Evolutionary conservation across 2,113 vertebrate species (phyloP), one percentile per base, ranked within the genome.

Genomic region (Cheilinus undulatus): DNA sequence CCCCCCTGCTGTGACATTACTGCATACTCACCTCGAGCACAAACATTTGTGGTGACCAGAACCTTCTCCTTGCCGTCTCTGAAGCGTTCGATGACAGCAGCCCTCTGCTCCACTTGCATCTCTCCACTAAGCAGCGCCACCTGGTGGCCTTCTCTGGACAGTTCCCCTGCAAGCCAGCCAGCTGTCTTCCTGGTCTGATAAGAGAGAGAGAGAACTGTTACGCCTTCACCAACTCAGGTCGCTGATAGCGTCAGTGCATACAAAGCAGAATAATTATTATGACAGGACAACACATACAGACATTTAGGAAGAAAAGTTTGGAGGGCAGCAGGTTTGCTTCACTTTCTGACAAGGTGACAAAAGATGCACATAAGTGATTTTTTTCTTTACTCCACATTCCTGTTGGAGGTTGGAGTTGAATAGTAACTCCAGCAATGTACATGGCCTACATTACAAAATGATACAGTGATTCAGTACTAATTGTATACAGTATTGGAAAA

Each of bases 21-120:
- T 10, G 4, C 3, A 42, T 52, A 6, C 38, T 82, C 87, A 98
- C 97, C 98, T 85, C 97, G 94, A 88, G 97, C 98, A 66, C 97
- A 99, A 83, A 99, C 98, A 13, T 99, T 99, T 12, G 97, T 98
- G 66, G 97, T 99, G 78, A 99, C 96, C 88, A 99, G 91, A 52
- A 99, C 97, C 84, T 99, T 99, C 82, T 99, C 98, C 60, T 99
- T 99, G 89, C 97, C 98, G 2, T 96, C 95, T 51, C 97, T 91
- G 89, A 99, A 99, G 40, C 97, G 95, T 27, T 99, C 96, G 0
- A 99, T 99, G 36, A 99, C 97, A 0, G 97, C 97, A 0, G 98
- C 98, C 66, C 98, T 94, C 90, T 99, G 97, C 64, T 99, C 98
- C 85, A 99, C 97, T 95, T 98, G 95, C 98, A 99, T 98, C 65